Evolutionary conservation across 2,113 vertebrate species (phyloP).

Genomic region (Bubo scandiacus): DNA sequence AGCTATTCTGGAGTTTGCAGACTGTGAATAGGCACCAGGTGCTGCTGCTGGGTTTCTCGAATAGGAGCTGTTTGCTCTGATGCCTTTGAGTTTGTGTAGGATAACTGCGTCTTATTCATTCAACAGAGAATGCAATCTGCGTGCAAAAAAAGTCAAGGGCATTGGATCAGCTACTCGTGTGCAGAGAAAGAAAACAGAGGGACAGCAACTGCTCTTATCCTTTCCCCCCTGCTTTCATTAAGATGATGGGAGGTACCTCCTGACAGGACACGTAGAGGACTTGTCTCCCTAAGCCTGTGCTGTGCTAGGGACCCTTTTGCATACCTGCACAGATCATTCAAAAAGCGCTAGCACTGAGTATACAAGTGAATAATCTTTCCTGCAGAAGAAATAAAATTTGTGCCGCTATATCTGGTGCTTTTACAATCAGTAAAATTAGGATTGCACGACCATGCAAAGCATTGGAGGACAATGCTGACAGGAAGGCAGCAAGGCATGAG

Average conservation of each 20-base stretch:
- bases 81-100: accelerated
- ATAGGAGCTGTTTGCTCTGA: background rate
- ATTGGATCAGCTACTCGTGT: background rate
- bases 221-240: background rate
- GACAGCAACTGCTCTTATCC: background rate
- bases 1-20: background rate
- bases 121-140: background rate
- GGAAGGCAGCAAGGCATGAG: background rate
- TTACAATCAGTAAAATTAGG: background rate
- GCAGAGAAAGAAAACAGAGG: background rate
- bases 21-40: background rate
- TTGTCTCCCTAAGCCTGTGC: background rate
- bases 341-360: accelerated
- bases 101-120: background rate
- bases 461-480: background rate
- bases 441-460: background rate
- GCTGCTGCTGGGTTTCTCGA: background rate
- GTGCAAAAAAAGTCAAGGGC: background rate
- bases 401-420: background rate
- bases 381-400: background rate
- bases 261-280: background rate
- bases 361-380: background rate
- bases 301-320: background rate
- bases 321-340: background rate
- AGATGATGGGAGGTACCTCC: background rate